Evolutionary conservation across 2,888 invertebrate species (phyloP).

Genomic region (Thymelicus sylvestris): DNA sequence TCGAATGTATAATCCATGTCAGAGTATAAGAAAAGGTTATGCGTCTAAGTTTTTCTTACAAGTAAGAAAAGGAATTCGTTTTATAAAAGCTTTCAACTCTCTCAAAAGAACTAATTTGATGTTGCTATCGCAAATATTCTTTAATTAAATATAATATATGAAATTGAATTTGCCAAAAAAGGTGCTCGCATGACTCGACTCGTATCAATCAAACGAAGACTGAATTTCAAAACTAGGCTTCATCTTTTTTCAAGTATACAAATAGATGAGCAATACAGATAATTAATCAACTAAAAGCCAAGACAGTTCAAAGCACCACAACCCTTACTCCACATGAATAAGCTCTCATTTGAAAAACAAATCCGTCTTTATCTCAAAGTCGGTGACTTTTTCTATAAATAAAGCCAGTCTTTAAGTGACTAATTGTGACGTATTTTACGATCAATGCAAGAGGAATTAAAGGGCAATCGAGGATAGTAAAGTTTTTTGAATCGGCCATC

Average conservation of each 20-base stretch:
- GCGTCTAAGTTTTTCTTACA: not conserved
- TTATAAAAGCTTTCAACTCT: too few species aligned
- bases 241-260: not conserved
- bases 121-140: too few species aligned
- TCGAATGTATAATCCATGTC: slow-evolving; percentile 48
- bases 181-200: too few species aligned
- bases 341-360: slow-evolving; percentile 67
- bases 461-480: slow-evolving; percentile 68
- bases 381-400: slow-evolving; percentile 63
- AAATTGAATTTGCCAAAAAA: too few species aligned
- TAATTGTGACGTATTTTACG: slow-evolving; percentile 81
- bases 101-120: too few species aligned
- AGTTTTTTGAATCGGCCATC: slow-evolving; percentile 65
- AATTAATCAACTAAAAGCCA: slow-evolving; percentile 10
- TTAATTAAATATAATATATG: too few species aligned
- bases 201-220: too few species aligned
- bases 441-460: slow-evolving; percentile 67
- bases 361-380: slow-evolving; percentile 57
- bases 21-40: slow-evolving; percentile 48
- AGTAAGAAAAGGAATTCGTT: not conserved
- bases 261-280: not conserved
- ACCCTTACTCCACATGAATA: slow-evolving; percentile 53
- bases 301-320: slow-evolving; percentile 14
- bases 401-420: slow-evolving; percentile 68
- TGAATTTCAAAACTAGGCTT: too few species aligned